A percentile compares a stretch with the other conserved stretches of the same genome.
phyloP scores from a whole-genome alignment of 2,113 vertebrate species.

The Vulpes lagopus region DNA sequence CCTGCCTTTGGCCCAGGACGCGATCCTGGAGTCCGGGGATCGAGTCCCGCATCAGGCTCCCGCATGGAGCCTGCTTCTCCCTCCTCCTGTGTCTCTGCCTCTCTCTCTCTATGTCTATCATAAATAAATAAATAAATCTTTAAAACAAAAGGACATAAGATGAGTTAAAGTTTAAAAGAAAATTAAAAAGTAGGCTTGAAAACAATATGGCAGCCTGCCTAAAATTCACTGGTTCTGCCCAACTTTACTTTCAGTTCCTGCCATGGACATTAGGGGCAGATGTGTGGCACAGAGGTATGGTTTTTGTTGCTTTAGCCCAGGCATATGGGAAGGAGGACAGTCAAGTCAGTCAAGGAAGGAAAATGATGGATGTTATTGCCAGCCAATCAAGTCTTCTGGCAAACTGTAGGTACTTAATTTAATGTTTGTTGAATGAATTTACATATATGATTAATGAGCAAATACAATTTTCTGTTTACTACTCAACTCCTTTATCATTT shows the following conservation, averaged over 20 bases:
- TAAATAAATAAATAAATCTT: no score
- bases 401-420: background rate
- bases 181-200: background rate
- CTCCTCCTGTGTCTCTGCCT: no score
- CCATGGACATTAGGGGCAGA: background rate
- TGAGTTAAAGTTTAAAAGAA: background rate
- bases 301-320: background rate
- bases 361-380: background rate
- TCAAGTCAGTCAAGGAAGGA: background rate
- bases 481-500: background rate
- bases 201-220: background rate
- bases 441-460: background rate
- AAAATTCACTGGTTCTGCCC: background rate
- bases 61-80: no score
- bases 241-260: background rate
- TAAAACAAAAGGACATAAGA: background rate
- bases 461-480: background rate
- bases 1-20: no score
- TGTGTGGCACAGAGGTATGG: fast-evolving
- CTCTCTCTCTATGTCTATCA: no score
- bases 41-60: no score
- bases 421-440: background rate
- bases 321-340: background rate
- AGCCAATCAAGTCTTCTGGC: background rate
- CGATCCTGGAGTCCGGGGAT: no score